Conservation (phyloP, 2,888 invertebrate species). For the Drosophila mulleri region DNA sequence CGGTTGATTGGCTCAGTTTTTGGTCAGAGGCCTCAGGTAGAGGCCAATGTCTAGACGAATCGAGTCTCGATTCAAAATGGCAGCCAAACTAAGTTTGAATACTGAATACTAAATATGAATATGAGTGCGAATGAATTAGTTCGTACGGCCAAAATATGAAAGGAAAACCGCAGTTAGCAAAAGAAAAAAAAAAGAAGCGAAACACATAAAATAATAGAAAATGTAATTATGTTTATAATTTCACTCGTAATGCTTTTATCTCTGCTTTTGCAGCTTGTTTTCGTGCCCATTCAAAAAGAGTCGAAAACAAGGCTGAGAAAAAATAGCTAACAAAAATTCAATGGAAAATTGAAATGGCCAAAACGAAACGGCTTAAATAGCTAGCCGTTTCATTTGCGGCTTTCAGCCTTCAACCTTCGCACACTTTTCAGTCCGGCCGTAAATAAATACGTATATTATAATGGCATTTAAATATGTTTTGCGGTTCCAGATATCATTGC, state of each 20-base stretch:
- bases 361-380: conserved; percentile 50
- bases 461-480: conserved; percentile 65
- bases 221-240: conserved; percentile 45
- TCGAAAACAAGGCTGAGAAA: conserved; percentile 50
- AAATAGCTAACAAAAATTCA: conserved; percentile 33
- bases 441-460: conserved; percentile 42
- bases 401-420: conserved; percentile 53
- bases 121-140: conserved; percentile 7
- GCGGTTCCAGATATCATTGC: conserved; percentile 48
- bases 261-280: conserved; percentile 59
- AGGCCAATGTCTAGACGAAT: conserved; percentile 49
- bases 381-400: conserved; percentile 54
- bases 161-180: conserved; percentile 31
- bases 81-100: conserved; percentile 37
- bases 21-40: conserved; percentile 31
- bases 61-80: conserved; percentile 66
- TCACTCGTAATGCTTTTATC: conserved; percentile 58
- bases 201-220: conserved; percentile 2
- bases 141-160: conserved; percentile 22
- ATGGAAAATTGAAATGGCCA: conserved; percentile 48
- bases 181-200: not conserved
- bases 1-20: conserved; percentile 78
- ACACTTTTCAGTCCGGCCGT: conserved; percentile 33
- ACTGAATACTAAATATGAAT: conserved; percentile 20
- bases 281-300: conserved; percentile 42